phyloP scores from a whole-genome alignment of 2,113 vertebrate species.

The Perognathus longimembris region DNA sequence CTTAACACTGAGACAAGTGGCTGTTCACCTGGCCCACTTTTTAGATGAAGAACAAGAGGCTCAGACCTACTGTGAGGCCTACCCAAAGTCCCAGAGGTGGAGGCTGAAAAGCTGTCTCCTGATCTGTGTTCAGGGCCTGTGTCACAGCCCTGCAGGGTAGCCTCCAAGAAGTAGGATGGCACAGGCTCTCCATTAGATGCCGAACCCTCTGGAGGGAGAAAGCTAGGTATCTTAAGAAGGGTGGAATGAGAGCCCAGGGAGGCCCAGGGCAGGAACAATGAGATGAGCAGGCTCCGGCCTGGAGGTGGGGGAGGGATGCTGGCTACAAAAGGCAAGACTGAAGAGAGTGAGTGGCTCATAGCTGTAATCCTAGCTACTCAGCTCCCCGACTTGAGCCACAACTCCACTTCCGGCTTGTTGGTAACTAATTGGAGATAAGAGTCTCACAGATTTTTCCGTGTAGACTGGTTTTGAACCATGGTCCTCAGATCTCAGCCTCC shows the following conservation, averaged over 20 bases:
- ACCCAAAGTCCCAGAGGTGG: background rate
- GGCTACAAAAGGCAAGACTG: background rate
- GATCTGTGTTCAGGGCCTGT: background rate
- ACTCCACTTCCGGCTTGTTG: too few relatives aligned
- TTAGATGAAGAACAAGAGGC: background rate
- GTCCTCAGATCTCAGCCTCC: too few relatives aligned
- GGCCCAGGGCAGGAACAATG: background rate
- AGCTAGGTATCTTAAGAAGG: background rate
- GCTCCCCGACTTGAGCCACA: too few relatives aligned
- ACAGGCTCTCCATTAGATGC: background rate
- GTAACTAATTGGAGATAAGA: too few relatives aligned
- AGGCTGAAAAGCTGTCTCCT: background rate
- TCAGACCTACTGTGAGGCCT: background rate
- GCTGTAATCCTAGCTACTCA: too few relatives aligned
- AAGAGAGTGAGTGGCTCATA: background rate
- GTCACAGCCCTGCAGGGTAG: rapidly evolving
- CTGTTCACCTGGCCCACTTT: too few relatives aligned
- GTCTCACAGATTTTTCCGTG: too few relatives aligned
- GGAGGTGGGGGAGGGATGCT: background rate
- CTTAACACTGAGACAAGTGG: background rate
- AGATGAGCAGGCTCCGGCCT: background rate
- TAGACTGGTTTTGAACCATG: too few relatives aligned
- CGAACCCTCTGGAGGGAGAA: background rate
- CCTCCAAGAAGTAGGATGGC: background rate
- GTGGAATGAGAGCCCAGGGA: background rate